These are phyloP conservation scores for Leptosomus discolor DNA, from an alignment of 2,113 vertebrate genomes.

Conservation along the genomic window DNA sequence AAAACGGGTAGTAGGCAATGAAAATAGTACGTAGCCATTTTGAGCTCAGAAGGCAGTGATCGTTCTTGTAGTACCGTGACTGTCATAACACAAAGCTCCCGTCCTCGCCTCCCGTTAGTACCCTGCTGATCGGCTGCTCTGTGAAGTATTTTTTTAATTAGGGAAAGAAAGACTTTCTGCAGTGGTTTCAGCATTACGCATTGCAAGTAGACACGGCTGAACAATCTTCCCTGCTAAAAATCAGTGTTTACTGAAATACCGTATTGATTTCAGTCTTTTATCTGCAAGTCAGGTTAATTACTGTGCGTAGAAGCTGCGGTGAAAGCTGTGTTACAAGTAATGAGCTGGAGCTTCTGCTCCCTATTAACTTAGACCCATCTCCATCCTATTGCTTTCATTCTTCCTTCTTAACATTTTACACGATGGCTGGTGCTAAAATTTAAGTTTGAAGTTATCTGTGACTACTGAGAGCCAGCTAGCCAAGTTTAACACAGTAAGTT, in stretches of 20 bases:
- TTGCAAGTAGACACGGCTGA: background rate
- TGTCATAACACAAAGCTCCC: background rate
- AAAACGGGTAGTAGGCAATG: background rate
- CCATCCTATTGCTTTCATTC: background rate
- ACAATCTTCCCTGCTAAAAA: background rate
- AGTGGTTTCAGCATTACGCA: background rate
- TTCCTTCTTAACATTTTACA: background rate
- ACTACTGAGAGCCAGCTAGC: background rate
- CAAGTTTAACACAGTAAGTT: background rate
- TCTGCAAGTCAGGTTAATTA: background rate
- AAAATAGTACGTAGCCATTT: background rate
- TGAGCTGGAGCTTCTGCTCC: background rate
- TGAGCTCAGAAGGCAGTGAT: background rate
- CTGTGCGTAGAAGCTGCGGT: background rate
- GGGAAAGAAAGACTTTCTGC: background rate
- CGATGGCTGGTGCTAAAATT: background rate
- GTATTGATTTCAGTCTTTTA: background rate
- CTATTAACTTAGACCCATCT: background rate
- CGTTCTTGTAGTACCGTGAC: background rate
- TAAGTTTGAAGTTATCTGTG: background rate
- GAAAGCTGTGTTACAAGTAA: background rate
- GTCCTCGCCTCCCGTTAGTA: background rate
- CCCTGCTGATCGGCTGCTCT: accelerated
- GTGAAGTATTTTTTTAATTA: background rate
- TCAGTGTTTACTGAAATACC: background rate